Conservation (phyloP, 2,888 invertebrate genomes). For the Macropis europaea region DNA sequence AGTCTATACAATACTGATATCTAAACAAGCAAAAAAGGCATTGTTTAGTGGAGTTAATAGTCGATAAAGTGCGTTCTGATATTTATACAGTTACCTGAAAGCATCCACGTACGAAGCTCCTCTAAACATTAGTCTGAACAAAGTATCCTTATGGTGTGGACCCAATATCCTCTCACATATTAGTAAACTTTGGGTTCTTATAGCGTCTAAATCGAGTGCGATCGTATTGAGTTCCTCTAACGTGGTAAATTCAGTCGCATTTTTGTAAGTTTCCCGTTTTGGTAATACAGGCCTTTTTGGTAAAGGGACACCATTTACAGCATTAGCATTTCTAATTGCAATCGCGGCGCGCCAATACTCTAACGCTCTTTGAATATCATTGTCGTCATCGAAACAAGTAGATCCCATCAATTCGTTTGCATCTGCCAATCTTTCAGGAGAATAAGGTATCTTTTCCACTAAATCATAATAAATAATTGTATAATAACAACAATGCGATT, state of each 20-base stretch:
- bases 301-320: constrained; percentile 68
- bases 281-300: constrained; percentile 82
- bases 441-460: constrained; percentile 82
- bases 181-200: constrained; percentile 92
- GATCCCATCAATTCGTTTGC: constrained; percentile 94
- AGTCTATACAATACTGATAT: constrained; percentile 91
- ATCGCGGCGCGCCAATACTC: constrained; percentile 91
- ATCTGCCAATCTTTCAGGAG: constrained; percentile 87
- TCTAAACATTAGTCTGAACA: constrained; percentile 88
- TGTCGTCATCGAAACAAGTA: constrained; percentile 93
- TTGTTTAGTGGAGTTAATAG: not conserved
- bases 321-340: constrained; percentile 81
- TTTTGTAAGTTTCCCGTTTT: constrained; percentile 84
- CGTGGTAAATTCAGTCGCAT: constrained; percentile 87
- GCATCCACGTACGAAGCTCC: constrained; percentile 89
- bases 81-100: constrained; percentile 78
- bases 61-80: too few relatives aligned
- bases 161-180: constrained; percentile 94
- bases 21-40: constrained; percentile 52
- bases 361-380: constrained; percentile 87
- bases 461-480: constrained; percentile 20
- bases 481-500: not conserved
- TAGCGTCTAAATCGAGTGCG: constrained; percentile 90
- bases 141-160: constrained; percentile 91
- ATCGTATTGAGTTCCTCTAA: constrained; percentile 87